phyloP scores from a whole-genome alignment of 2,888 invertebrate species.

The Amorpha juglandis region DNA sequence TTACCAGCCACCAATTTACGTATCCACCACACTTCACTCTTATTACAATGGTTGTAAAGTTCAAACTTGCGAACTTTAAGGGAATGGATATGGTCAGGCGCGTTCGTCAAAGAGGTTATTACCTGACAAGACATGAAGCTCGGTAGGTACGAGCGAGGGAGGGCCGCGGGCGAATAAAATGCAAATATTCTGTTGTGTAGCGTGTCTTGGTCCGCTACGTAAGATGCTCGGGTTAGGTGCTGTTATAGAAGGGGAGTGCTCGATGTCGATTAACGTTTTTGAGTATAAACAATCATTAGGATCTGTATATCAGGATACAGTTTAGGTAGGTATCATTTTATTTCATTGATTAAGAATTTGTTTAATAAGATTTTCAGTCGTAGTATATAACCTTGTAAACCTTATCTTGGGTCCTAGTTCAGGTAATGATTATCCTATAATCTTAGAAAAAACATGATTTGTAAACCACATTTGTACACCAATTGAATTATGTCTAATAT shows the following conservation, averaged over 20 bases:
- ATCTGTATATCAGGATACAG: no score
- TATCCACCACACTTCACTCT: conserved; percentile 30
- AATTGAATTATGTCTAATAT: no score
- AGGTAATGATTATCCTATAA: no score
- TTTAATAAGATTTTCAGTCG: no score
- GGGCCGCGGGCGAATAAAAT: conserved; percentile 74
- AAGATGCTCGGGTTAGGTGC: conserved; percentile 38
- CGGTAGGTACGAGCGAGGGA: conserved; percentile 46
- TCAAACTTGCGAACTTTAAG: conserved; percentile 27
- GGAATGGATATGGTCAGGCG: conserved; percentile 30
- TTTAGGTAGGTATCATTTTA: no score
- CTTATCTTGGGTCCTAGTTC: no score
- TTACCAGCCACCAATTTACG: conserved; percentile 56
- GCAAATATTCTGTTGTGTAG: conserved; percentile 73
- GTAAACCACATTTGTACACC: no score
- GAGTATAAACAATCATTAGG: no score
- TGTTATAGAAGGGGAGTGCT: neutral
- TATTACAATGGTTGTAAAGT: conserved; percentile 32
- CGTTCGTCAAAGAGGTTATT: conserved; percentile 82
- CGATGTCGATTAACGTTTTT: neutral
- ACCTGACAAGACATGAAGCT: conserved; percentile 78
- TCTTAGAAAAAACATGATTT: no score
- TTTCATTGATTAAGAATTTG: no score
- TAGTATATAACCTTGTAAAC: no score
- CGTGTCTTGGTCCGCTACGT: conserved; percentile 53